These are phyloP conservation scores for Eudemis profundana DNA, from an alignment of 2,888 invertebrate genomes.

Conservation along the genomic window DNA sequence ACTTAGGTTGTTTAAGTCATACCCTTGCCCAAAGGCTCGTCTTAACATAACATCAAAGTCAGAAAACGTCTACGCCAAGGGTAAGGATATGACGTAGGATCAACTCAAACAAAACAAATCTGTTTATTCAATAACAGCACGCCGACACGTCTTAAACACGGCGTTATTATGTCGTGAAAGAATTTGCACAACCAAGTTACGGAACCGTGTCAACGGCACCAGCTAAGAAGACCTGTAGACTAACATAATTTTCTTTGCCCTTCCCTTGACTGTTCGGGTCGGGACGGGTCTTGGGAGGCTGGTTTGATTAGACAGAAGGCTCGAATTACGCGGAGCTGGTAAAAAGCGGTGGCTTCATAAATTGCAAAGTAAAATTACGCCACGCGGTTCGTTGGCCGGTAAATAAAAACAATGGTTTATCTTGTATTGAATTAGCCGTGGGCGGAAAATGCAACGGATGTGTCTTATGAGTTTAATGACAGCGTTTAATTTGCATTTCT, in stretches of 20 bases:
- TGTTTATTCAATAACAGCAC: slow-evolving; percentile 30
- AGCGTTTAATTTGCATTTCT: slow-evolving; percentile 2
- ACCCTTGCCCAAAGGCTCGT: too few relatives aligned
- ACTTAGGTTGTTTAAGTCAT: too few relatives aligned
- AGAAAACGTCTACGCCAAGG: too few relatives aligned
- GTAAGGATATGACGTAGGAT: not conserved
- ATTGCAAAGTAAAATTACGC: slow-evolving; percentile 60
- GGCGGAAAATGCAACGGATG: slow-evolving; percentile 30
- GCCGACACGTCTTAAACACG: slow-evolving; percentile 23
- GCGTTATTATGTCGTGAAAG: slow-evolving; percentile 44
- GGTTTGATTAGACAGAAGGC: slow-evolving; percentile 58
- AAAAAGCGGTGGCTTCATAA: slow-evolving; percentile 60
- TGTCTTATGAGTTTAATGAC: slow-evolving; percentile 8
- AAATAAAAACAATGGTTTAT: slow-evolving; percentile 57
- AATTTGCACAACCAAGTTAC: slow-evolving; percentile 46
- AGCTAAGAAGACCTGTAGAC: slow-evolving; percentile 10
- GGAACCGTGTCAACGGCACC: slow-evolving; percentile 42
- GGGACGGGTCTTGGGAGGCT: slow-evolving; percentile 47
- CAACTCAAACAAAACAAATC: slow-evolving; percentile 19
- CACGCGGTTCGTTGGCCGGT: slow-evolving; percentile 64
- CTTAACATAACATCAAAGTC: too few relatives aligned
- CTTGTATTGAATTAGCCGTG: slow-evolving; percentile 36
- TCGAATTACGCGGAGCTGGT: slow-evolving; percentile 65
- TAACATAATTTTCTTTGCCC: not conserved
- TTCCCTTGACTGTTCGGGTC: not conserved